phyloP scores from a whole-genome alignment of 2,797 vertebrate species.

The Tragopan temminckii region DNA sequence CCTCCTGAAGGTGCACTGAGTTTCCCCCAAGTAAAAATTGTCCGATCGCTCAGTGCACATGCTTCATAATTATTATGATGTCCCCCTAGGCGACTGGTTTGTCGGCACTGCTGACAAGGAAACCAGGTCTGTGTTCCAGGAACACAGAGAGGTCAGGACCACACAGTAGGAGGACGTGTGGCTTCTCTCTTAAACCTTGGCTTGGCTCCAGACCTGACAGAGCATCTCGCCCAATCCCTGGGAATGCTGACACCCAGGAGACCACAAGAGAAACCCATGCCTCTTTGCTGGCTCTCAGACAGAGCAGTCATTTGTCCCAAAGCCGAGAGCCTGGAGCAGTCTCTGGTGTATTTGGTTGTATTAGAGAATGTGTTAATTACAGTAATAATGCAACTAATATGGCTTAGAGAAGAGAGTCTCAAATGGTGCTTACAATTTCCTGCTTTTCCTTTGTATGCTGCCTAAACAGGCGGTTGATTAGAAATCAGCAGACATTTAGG shows the following conservation, averaged over 20 bases:
- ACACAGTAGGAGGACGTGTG: not conserved
- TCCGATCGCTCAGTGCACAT: not conserved
- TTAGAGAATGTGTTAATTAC: constrained; percentile 50
- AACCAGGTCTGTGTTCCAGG: not conserved
- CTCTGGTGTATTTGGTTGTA: constrained; percentile 38
- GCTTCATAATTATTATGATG: not conserved
- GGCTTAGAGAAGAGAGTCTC: constrained; percentile 37
- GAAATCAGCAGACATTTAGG: constrained; percentile 44
- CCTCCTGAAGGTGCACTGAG: not conserved
- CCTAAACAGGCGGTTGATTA: constrained; percentile 29
- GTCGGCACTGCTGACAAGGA: not conserved
- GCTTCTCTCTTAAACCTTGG: not conserved
- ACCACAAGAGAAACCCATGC: not conserved
- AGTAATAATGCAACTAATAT: constrained; percentile 55
- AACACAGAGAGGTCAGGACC: not conserved
- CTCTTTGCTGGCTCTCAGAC: not conserved
- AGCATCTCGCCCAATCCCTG: not conserved
- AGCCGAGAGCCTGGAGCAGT: constrained; percentile 13
- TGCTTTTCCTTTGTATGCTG: constrained; percentile 36
- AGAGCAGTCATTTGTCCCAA: constrained; percentile 33
- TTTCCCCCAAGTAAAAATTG: not conserved
- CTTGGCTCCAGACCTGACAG: constrained; percentile 6
- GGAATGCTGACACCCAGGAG: not conserved
- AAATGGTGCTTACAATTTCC: constrained; percentile 41
- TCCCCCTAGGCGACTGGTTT: not conserved